phyloP scores from a whole-genome alignment of 2,888 invertebrate species.

The Scaptodrosophila latifasciaeformis region DNA sequence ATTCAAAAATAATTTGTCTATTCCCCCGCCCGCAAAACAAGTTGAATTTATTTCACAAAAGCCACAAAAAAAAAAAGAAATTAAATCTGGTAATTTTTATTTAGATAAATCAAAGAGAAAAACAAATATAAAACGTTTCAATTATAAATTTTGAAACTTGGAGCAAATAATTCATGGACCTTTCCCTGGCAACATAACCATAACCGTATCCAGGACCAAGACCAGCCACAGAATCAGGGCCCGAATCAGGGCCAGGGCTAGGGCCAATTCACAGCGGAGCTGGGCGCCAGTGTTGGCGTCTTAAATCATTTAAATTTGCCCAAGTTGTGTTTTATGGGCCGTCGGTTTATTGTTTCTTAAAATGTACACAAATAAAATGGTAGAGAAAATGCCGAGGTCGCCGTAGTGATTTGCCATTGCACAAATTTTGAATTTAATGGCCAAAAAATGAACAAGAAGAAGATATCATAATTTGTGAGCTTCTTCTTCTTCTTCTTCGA shows the following conservation, averaged over 20 bases:
- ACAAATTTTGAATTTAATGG: constrained; percentile 42
- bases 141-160: constrained; percentile 56
- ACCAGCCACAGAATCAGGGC: too few species aligned
- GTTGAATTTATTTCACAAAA: too few species aligned
- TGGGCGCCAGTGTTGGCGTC: constrained; percentile 33
- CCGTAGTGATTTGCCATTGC: constrained; percentile 47
- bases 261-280: not conserved
- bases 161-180: constrained; percentile 35
- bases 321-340: constrained; percentile 64
- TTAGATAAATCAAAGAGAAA: constrained; percentile 12
- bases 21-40: too few species aligned
- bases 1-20: too few species aligned
- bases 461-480: constrained; percentile 24
- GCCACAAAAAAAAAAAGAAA: not conserved
- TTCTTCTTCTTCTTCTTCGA: too few species aligned
- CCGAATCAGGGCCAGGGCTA: not conserved
- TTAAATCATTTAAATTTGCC: constrained; percentile 65
- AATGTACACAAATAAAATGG: constrained; percentile 62
- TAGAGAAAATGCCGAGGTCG: constrained; percentile 10
- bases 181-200: too few species aligned
- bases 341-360: constrained; percentile 65
- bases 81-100: not conserved
- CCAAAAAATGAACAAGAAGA: too few species aligned
- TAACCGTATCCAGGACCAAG: too few species aligned
- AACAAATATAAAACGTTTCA: constrained; percentile 54